A percentile compares a stretch with the other conserved stretches of the same genome.
These are phyloP conservation scores for Sisor rabdophorus DNA, from an alignment of 2,113 vertebrate species.

Conservation along the genomic window DNA sequence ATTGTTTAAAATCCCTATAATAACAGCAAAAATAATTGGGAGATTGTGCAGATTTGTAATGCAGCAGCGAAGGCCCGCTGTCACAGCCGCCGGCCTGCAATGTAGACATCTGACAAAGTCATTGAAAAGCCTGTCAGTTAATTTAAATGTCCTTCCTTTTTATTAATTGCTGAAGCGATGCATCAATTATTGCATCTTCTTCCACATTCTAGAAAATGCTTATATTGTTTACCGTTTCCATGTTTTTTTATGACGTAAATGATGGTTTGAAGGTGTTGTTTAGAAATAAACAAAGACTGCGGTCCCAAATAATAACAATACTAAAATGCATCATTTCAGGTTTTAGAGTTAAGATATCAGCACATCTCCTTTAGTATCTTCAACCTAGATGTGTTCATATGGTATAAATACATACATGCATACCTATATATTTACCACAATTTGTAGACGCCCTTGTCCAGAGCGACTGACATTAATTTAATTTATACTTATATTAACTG, in stretches of 20 bases:
- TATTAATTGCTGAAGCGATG: background rate
- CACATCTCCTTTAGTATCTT: background rate
- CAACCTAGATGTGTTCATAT: too few species aligned
- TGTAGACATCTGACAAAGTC: background rate
- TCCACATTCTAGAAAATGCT: background rate
- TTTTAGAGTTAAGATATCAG: background rate
- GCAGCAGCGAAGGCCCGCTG: background rate
- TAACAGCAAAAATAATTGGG: background rate
- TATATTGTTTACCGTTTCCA: background rate
- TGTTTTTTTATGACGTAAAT: background rate
- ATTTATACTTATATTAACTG: too few species aligned
- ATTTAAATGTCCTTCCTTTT: background rate
- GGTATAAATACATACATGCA: too few species aligned
- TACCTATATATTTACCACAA: too few species aligned
- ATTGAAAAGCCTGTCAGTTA: background rate
- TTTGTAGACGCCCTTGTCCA: too few species aligned
- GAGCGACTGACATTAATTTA: too few species aligned
- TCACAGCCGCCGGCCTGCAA: background rate
- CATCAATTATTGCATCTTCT: background rate
- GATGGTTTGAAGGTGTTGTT: background rate
- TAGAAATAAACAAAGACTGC: background rate
- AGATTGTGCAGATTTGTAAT: background rate
- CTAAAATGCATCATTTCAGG: background rate
- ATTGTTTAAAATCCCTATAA: background rate
- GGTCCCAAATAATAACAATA: background rate